Evolutionary conservation across 2,113 vertebrate genomes (phyloP).

Genomic region (Danio rerio): DNA sequence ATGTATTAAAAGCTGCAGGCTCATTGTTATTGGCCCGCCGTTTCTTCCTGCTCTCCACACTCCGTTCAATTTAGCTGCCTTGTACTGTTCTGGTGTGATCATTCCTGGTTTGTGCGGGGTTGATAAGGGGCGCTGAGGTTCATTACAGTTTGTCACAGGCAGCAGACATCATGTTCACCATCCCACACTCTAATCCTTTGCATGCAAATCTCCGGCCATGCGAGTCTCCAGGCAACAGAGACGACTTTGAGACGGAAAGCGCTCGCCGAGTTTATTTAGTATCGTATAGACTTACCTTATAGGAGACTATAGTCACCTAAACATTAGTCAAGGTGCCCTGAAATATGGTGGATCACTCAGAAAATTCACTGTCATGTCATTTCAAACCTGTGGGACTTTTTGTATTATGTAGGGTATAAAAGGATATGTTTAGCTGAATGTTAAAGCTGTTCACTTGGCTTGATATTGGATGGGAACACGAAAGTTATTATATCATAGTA

Average conservation of each 20-base stretch:
- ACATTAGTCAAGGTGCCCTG: slow-evolving; percentile 1
- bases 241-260: slow-evolving; percentile 57
- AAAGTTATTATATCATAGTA: not conserved
- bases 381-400: not conserved
- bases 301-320: not conserved
- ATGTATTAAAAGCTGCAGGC: slow-evolving; percentile 38
- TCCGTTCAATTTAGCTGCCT: slow-evolving; percentile 54
- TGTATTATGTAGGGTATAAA: not conserved
- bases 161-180: slow-evolving; percentile 63
- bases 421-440: not conserved
- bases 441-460: not conserved
- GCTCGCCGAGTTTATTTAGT: not conserved
- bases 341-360: not conserved
- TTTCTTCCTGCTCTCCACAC: slow-evolving; percentile 27
- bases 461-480: not conserved
- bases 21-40: slow-evolving; percentile 37
- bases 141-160: slow-evolving; percentile 66
- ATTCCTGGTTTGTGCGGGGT: slow-evolving; percentile 58
- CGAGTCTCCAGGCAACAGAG: slow-evolving; percentile 60
- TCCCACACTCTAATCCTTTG: slow-evolving; percentile 65
- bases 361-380: not conserved
- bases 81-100: slow-evolving; percentile 56
- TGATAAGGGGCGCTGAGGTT: slow-evolving; percentile 66
- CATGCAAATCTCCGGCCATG: slow-evolving; percentile 67
- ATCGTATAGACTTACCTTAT: not conserved